Evolutionary conservation across 2,113 vertebrate genomes (phyloP), one percentile per base, ranked within the genome.

Genomic region (Lutjanus erythropterus): DNA sequence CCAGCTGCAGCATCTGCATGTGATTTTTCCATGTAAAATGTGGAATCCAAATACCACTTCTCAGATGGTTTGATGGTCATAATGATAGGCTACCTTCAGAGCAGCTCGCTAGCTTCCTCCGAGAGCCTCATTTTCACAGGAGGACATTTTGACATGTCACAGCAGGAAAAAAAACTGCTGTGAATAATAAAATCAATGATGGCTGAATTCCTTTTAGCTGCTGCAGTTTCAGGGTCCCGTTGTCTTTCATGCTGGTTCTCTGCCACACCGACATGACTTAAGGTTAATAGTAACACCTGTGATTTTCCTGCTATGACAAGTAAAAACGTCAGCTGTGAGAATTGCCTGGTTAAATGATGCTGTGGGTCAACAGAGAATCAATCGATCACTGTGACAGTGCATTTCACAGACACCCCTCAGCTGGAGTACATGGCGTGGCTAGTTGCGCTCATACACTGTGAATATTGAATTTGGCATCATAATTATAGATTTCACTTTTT

Each of bases 21-120:
- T 9, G 7, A 9, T 33, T 60, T 35, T 35, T 19, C 10, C 33
- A 12, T 53, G 31, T 25, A 21, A 15, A 2, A n/a, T 47, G 29
- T 16, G 41, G 12, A 76, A 60, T 60, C 29, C 25, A 60, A 71
- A 59, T 42, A 12, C 19, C 33, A 21, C 25, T 18, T 56, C 65
- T 64, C 37, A 12, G 25, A 29, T 18, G 37, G 5, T 59, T 68
- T 50, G n/a, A 11, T 12, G 23, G 23, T 29, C 29, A 66, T 37
- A 25, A 67, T 58, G 37, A 60, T 9, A n/a, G n/a, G n/a, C n/a
- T n/a, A 49, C 0, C 2, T 49, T 68, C 42, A 49, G 15, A 37
- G 41, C 31, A 10, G 52, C 42, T 49, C 0, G 2, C 15, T 25
- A 9, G 50, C 39, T 65, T 44, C 14, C 15, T 3, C 61, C 3